These are phyloP conservation scores for Daphoenositta chrysoptera DNA, from an alignment of 2,113 vertebrate species.

Conservation along the genomic window DNA sequence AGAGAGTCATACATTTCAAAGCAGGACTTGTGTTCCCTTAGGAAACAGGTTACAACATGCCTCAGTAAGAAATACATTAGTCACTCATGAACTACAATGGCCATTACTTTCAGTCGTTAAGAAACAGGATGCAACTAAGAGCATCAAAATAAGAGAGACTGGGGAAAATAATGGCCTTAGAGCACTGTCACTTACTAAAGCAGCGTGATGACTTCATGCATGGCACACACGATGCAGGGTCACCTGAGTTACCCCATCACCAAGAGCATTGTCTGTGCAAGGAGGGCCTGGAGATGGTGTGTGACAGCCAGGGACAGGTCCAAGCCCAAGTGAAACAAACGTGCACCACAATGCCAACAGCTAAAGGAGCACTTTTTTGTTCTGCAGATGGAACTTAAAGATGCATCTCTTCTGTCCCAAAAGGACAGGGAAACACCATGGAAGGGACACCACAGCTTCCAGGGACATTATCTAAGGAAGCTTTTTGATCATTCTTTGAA, in stretches of 20 bases:
- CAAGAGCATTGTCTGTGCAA: background rate
- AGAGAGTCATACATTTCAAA: background rate
- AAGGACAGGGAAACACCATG: background rate
- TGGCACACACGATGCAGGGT: too few relatives aligned
- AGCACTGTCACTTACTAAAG: background rate
- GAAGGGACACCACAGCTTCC: background rate
- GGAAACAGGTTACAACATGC: background rate
- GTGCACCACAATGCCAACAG: rapidly evolving
- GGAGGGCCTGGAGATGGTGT: background rate
- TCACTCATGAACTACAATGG: background rate
- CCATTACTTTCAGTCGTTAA: background rate
- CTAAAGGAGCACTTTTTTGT: background rate
- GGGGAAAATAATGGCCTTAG: background rate
- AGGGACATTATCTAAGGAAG: background rate
- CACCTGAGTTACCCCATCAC: background rate
- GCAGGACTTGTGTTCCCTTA: background rate
- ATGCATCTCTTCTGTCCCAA: background rate
- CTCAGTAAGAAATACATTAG: background rate
- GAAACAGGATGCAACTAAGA: background rate
- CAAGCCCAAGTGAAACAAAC: background rate
- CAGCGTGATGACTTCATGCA: background rate
- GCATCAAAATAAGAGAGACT: background rate
- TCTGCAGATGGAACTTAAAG: background rate
- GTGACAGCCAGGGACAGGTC: background rate
- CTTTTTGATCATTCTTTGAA: background rate